Evolutionary conservation across 92 coral and sea anemone genomes (phyloP).

Genomic region (Epizoanthus ramosus): DNA sequence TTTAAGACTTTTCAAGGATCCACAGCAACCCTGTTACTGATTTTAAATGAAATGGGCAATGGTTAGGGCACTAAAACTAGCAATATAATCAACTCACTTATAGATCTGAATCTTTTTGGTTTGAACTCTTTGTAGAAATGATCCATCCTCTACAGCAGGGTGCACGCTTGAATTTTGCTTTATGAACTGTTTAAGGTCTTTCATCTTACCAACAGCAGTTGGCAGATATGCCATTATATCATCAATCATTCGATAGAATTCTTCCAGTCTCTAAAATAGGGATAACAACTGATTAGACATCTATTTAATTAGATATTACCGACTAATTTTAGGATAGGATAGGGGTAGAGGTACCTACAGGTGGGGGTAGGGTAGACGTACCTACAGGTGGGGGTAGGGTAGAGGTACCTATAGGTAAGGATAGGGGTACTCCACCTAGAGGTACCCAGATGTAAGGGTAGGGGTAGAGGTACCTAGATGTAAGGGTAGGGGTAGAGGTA

Average conservation of each 20-base stretch:
- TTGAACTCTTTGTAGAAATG: conserved; percentile 72
- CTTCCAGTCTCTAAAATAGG: conserved; percentile 67
- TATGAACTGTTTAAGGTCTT: conserved; percentile 57
- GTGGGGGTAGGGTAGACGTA: too few relatives aligned
- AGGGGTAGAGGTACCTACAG: too few relatives aligned
- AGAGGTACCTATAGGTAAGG: too few relatives aligned
- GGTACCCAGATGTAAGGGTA: background rate
- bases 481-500: background rate
- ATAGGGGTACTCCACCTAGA: too few relatives aligned
- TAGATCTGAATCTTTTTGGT: conserved; percentile 73
- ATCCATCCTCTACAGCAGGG: conserved; percentile 42
- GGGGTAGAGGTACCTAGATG: background rate
- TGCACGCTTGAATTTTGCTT: conserved; percentile 36
- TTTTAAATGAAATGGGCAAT: background rate
- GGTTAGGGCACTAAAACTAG: background rate
- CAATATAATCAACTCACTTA: conserved; percentile 52
- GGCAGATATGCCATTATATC: conserved; percentile 67
- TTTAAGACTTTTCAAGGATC: too few relatives aligned
- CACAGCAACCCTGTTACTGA: too few relatives aligned
- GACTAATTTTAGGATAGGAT: too few relatives aligned
- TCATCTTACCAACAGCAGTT: conserved; percentile 63
- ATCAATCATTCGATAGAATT: conserved; percentile 80
- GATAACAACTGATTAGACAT: background rate
- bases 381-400: too few relatives aligned
- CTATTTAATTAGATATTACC: too few relatives aligned